Conservation (phyloP, 2,888 invertebrate species). For the Seira sanloemensis region DNA sequence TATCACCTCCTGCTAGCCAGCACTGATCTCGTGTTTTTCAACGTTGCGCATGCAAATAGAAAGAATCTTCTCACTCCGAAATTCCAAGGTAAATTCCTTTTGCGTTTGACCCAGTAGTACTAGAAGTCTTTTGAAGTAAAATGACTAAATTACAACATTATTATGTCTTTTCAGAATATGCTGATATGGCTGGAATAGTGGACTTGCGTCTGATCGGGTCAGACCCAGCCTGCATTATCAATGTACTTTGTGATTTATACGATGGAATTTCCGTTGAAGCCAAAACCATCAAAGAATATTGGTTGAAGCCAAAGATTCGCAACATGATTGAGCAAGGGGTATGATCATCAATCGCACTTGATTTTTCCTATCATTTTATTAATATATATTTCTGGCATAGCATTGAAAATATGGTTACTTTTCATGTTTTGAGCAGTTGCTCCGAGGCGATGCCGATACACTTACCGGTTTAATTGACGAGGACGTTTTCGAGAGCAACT, state of each 20-base stretch:
- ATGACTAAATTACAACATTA: no score
- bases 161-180: slow-evolving; percentile 79
- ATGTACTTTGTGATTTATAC: slow-evolving; percentile 86
- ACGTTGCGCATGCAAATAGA: slow-evolving; percentile 87
- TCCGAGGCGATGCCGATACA: slow-evolving; percentile 84
- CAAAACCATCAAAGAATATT: slow-evolving; percentile 91
- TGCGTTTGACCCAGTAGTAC: neutral
- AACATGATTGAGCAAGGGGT: slow-evolving; percentile 85
- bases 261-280: slow-evolving; percentile 92
- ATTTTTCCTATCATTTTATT: neutral
- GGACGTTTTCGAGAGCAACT: slow-evolving; percentile 88
- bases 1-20: slow-evolving; percentile 94
- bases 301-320: slow-evolving; percentile 86
- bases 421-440: slow-evolving; percentile 77
- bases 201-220: slow-evolving; percentile 77
- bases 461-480: slow-evolving; percentile 87
- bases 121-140: slow-evolving; percentile 54
- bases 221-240: slow-evolving; percentile 88
- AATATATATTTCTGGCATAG: neutral
- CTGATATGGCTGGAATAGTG: slow-evolving; percentile 80
- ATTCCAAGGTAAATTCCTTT: slow-evolving; percentile 82
- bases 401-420: neutral
- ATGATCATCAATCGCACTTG: slow-evolving; percentile 61
- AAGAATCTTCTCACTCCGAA: slow-evolving; percentile 90
- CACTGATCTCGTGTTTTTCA: slow-evolving; percentile 92